Conservation (phyloP, 1,140 invertebrate species). For the Dolichoris vasculosae region DNA sequence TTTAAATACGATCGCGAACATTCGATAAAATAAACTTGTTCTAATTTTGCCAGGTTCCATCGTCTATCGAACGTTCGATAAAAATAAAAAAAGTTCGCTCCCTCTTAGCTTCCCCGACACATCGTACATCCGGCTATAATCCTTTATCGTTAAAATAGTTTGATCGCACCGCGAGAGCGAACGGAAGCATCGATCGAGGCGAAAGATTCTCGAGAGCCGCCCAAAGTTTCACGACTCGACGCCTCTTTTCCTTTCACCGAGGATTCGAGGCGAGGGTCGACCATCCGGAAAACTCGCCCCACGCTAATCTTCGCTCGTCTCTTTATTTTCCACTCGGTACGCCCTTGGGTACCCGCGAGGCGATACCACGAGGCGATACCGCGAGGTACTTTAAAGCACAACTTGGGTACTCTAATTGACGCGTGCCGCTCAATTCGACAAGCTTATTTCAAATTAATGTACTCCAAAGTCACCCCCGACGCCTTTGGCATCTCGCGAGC, state of each 20-base stretch:
- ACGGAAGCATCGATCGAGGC: neutral
- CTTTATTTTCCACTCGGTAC: neutral
- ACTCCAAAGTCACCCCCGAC: neutral
- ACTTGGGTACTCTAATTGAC: slow-evolving; percentile 32
- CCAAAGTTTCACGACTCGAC: slow-evolving; percentile 63
- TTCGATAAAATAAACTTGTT: neutral
- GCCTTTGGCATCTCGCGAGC: neutral
- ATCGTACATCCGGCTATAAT: neutral
- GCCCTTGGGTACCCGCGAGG: neutral
- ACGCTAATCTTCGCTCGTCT: slow-evolving; percentile 1
- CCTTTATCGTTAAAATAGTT: slow-evolving; percentile 11
- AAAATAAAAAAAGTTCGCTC: neutral
- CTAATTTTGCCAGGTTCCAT: neutral
- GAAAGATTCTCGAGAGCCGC: neutral
- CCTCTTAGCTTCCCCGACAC: neutral
- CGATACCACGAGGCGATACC: too few relatives aligned
- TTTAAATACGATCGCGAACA: neutral
- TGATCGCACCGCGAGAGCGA: neutral
- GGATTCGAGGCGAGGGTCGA: slow-evolving; percentile 58
- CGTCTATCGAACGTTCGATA: neutral
- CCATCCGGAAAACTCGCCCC: slow-evolving; percentile 43
- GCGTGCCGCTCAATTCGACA: slow-evolving; percentile 28
- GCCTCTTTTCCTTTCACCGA: slow-evolving; percentile 54
- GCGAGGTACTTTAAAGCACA: neutral
- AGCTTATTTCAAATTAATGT: slow-evolving; percentile 42